phyloP scores from a whole-genome alignment of 2,888 invertebrate species.

The Rhamnusium bicolor region DNA sequence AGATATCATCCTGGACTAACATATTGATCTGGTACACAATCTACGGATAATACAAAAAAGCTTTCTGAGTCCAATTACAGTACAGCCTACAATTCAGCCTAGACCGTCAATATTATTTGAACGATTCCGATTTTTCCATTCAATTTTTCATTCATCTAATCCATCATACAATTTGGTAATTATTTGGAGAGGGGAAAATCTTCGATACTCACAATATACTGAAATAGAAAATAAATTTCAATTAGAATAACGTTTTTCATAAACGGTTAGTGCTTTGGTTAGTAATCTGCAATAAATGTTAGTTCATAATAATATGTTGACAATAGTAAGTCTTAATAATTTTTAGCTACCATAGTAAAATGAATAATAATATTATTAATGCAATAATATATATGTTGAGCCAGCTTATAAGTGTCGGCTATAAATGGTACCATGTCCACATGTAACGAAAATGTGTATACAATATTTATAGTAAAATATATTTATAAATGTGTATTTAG shows the following conservation, averaged over 20 bases:
- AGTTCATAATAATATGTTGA: neutral
- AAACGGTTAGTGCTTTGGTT: neutral
- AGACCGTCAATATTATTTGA: constrained; percentile 8
- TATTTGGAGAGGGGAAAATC: neutral
- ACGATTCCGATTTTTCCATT: constrained; percentile 8
- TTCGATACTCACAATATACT: neutral
- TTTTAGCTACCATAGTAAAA: too few relatives aligned
- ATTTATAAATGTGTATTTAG: too few relatives aligned
- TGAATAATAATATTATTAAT: too few relatives aligned
- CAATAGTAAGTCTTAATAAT: too few relatives aligned
- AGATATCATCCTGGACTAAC: constrained; percentile 40
- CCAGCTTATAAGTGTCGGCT: too few relatives aligned
- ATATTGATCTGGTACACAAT: constrained; percentile 34
- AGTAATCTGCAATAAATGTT: neutral
- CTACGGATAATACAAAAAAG: constrained; percentile 44
- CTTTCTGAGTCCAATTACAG: constrained; percentile 38
- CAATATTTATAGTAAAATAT: too few relatives aligned
- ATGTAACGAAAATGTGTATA: too few relatives aligned
- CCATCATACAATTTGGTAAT: constrained; percentile 43
- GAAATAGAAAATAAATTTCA: neutral
- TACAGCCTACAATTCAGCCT: constrained; percentile 45
- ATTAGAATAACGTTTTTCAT: neutral
- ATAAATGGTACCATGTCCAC: too few relatives aligned
- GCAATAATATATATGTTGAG: too few relatives aligned
- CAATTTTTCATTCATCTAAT: constrained; percentile 22